Conservation (phyloP, 2,797 vertebrate species). For the Synaphobranchus kaupii region DNA sequence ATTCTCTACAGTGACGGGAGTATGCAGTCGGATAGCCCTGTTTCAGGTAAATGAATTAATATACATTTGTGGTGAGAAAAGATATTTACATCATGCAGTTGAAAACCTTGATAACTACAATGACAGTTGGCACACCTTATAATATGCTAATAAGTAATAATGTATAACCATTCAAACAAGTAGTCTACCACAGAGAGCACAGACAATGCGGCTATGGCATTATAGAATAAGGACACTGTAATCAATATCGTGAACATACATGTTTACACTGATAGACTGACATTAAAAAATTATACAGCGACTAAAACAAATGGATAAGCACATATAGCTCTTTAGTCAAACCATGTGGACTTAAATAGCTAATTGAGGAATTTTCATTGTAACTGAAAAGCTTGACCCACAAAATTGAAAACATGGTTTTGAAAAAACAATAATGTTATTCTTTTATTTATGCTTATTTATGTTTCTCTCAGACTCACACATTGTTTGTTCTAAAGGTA, state of each 20-base stretch:
- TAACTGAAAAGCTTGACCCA: no score
- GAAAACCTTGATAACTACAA: background rate
- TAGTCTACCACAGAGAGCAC: background rate
- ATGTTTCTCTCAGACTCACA: background rate
- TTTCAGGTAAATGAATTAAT: background rate
- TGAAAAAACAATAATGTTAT: background rate
- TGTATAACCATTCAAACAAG: background rate
- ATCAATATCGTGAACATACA: background rate
- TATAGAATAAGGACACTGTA: background rate
- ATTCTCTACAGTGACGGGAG: background rate
- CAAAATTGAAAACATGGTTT: no score
- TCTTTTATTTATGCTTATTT: background rate
- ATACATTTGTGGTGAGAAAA: background rate
- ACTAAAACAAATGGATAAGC: background rate
- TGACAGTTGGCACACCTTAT: background rate
- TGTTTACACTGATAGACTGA: no score
- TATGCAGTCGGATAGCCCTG: background rate
- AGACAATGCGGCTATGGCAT: background rate
- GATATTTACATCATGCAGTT: background rate
- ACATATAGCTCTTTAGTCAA: background rate
- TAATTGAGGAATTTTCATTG: no score
- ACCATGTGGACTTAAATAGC: no score
- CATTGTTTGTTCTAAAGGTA: background rate
- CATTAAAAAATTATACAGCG: no score
- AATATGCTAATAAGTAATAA: no score